Conservation (phyloP, 1,140 invertebrate species). For the Mylabris phalerata region DNA sequence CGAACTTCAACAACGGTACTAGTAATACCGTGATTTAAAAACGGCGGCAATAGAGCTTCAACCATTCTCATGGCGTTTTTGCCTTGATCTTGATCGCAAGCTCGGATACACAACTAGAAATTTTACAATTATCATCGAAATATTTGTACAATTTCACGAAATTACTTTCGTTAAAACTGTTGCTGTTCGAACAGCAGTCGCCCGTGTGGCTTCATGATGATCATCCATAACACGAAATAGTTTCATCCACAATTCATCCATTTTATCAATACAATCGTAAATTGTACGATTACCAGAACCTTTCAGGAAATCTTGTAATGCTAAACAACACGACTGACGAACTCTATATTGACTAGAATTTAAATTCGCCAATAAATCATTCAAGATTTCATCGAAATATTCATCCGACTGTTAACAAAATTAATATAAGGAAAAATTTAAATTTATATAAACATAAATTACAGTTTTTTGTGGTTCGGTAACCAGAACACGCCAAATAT, state of each 20-base stretch:
- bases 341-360: conserved; percentile 81
- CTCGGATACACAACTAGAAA: conserved; percentile 64
- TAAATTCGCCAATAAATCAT: conserved; percentile 73
- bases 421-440: conserved; percentile 5
- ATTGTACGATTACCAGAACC: conserved; percentile 37
- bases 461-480: conserved; percentile 79
- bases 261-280: conserved; percentile 45
- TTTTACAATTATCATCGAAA: conserved; percentile 10
- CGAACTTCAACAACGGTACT: conserved; percentile 74
- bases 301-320: conserved; percentile 73
- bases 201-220: conserved; percentile 81
- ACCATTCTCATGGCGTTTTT: conserved; percentile 73
- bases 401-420: conserved; percentile 62
- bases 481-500: conserved; percentile 86
- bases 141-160: not conserved
- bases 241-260: conserved; percentile 72
- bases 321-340: conserved; percentile 83
- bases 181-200: conserved; percentile 69
- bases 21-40: conserved; percentile 72
- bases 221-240: conserved; percentile 89
- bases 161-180: conserved; percentile 71
- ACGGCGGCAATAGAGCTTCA: conserved; percentile 67
- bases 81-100: conserved; percentile 67
- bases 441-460: conserved; percentile 30
- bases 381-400: conserved; percentile 81